These are phyloP conservation scores for Leucania comma DNA, from an alignment of 2,888 invertebrate genomes.

Conservation along the genomic window DNA sequence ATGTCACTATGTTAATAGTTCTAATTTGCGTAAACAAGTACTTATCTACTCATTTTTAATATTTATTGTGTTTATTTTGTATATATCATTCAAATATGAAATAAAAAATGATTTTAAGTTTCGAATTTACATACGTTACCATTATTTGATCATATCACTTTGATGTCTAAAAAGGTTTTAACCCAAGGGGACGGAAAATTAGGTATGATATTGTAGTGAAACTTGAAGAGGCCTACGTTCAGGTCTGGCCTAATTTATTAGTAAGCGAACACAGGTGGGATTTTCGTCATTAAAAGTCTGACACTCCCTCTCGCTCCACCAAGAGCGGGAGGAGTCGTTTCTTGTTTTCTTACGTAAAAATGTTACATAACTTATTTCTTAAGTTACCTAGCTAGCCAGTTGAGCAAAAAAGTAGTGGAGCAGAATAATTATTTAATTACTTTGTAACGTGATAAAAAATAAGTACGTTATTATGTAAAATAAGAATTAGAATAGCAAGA, in stretches of 20 bases:
- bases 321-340: too few species aligned
- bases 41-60: not conserved
- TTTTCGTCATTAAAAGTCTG: too few species aligned
- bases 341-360: too few species aligned
- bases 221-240: not conserved
- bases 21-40: constrained; percentile 2
- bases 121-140: not conserved
- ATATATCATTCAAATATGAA: not conserved
- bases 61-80: not conserved
- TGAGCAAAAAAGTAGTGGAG: not conserved
- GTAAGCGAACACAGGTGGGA: too few species aligned
- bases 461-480: not conserved
- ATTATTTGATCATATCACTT: not conserved
- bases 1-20: constrained; percentile 17
- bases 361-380: not conserved
- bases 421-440: not conserved
- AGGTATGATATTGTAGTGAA: not conserved
- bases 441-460: too few species aligned
- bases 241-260: not conserved
- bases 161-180: too few species aligned
- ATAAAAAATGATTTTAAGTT: not conserved
- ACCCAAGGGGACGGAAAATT: not conserved
- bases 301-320: too few species aligned
- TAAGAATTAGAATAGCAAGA: not conserved
- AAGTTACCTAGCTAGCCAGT: not conserved